Conservation (phyloP, 1,140 invertebrate genomes). For the Bemisia tabaci region DNA sequence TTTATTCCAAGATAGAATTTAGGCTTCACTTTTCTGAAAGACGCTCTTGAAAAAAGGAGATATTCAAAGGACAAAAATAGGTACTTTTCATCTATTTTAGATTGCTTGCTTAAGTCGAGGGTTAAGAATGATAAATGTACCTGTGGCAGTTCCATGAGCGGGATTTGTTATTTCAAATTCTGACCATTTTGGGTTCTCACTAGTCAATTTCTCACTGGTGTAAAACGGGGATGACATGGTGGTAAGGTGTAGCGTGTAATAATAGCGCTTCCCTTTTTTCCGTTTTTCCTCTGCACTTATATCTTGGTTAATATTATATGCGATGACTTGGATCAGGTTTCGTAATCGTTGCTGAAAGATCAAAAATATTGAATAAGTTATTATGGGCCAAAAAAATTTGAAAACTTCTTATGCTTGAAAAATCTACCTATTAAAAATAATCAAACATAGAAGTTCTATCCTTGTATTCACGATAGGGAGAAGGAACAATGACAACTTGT, state of each 20-base stretch:
- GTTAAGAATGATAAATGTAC: too few relatives aligned
- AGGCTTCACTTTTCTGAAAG: background rate
- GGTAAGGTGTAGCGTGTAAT: slow-evolving; percentile 63
- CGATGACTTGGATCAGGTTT: slow-evolving; percentile 54
- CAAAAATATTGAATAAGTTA: slow-evolving; percentile 15
- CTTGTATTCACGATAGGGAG: background rate
- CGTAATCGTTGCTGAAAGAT: slow-evolving; percentile 46
- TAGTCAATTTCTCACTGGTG: slow-evolving; percentile 63
- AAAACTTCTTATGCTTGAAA: too few relatives aligned
- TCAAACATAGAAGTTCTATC: background rate
- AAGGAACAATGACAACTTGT: background rate
- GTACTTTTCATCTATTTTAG: too few relatives aligned
- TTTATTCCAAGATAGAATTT: too few relatives aligned
- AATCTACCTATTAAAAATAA: background rate
- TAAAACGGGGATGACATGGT: slow-evolving; percentile 74
- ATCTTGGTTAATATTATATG: slow-evolving; percentile 38
- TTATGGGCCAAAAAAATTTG: background rate
- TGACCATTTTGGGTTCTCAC: slow-evolving; percentile 59
- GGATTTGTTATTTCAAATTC: slow-evolving; percentile 38
- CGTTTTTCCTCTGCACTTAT: slow-evolving; percentile 24
- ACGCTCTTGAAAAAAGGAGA: too few relatives aligned
- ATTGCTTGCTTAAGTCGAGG: too few relatives aligned
- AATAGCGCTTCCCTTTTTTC: slow-evolving; percentile 39
- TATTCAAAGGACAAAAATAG: too few relatives aligned
- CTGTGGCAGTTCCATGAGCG: slow-evolving; percentile 22